These are phyloP conservation scores for Antennarius maculatus DNA, from an alignment of 2,797 vertebrate species.

Conservation along the genomic window DNA sequence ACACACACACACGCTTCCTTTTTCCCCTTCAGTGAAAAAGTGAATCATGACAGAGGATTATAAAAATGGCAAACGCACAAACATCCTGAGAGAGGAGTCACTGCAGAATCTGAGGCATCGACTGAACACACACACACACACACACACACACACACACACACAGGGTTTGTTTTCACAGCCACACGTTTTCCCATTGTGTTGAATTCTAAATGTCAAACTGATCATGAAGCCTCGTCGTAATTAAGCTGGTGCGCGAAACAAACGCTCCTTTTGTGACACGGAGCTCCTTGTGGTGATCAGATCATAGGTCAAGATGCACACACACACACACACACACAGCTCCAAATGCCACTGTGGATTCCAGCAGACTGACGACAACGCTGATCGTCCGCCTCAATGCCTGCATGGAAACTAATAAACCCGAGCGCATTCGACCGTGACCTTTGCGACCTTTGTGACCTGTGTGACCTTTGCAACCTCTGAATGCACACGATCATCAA, in stretches of 20 bases:
- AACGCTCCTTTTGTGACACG: constrained; percentile 71
- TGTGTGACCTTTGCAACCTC: neutral
- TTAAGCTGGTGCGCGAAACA: constrained; percentile 53
- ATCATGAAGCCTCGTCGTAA: constrained; percentile 21
- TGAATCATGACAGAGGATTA: constrained; percentile 73
- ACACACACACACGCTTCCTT: constrained; percentile 17
- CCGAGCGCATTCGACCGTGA: constrained; percentile 27
- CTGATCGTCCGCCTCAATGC: constrained; percentile 36
- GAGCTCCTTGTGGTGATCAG: constrained; percentile 23
- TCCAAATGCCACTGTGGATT: constrained; percentile 56
- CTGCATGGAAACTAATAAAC: constrained; percentile 40
- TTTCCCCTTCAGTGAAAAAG: constrained; percentile 43
- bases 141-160: too few relatives aligned
- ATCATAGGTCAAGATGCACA: constrained; percentile 48
- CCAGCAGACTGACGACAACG: constrained; percentile 49
- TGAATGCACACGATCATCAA: constrained; percentile 8
- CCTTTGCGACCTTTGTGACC: constrained; percentile 36
- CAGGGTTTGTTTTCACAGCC: too few relatives aligned
- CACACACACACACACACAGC: constrained; percentile 2
- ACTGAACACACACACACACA: neutral
- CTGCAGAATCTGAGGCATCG: constrained; percentile 38
- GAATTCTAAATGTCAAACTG: too few relatives aligned
- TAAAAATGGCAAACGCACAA: constrained; percentile 68
- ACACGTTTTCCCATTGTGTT: too few relatives aligned
- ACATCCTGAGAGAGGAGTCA: constrained; percentile 41